Evolutionary conservation across 2,888 invertebrate species (phyloP).

Genomic region (Mesochorus sp.): DNA sequence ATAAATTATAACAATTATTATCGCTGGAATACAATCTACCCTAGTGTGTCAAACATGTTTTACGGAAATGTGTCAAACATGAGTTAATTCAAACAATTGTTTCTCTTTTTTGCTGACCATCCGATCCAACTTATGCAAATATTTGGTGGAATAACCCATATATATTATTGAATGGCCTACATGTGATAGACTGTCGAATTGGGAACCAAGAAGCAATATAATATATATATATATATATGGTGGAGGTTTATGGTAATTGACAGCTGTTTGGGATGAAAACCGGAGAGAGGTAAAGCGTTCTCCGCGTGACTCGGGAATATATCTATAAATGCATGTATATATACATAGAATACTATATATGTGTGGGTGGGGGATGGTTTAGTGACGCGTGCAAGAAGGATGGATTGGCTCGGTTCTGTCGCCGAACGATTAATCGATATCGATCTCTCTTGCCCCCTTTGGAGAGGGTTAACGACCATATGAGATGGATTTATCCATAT

Average conservation of each 20-base stretch:
- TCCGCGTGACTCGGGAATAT: conserved; percentile 6
- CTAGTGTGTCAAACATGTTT: no score
- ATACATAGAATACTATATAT: neutral
- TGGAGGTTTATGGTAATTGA: conserved; percentile 57
- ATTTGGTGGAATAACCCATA: no score
- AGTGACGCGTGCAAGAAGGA: conserved; percentile 56
- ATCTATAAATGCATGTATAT: neutral
- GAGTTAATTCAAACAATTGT: no score
- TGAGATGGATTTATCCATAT: no score
- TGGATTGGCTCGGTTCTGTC: conserved; percentile 37
- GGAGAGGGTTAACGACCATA: no score
- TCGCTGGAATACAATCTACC: no score
- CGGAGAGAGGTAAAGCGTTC: conserved; percentile 36
- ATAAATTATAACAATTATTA: no score
- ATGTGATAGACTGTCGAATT: conserved; percentile 34
- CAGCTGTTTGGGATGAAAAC: conserved; percentile 47
- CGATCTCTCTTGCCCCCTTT: conserved; percentile 26
- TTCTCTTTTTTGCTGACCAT: no score
- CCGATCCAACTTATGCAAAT: no score
- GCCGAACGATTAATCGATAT: conserved; percentile 52
- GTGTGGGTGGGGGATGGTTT: conserved; percentile 39
- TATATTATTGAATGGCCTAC: no score
- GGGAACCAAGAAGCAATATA: conserved; percentile 34
- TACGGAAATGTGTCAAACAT: no score
- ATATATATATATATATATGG: conserved; percentile 35